Conservation (phyloP, 2,888 invertebrate genomes). For the Gortyna flavago region DNA sequence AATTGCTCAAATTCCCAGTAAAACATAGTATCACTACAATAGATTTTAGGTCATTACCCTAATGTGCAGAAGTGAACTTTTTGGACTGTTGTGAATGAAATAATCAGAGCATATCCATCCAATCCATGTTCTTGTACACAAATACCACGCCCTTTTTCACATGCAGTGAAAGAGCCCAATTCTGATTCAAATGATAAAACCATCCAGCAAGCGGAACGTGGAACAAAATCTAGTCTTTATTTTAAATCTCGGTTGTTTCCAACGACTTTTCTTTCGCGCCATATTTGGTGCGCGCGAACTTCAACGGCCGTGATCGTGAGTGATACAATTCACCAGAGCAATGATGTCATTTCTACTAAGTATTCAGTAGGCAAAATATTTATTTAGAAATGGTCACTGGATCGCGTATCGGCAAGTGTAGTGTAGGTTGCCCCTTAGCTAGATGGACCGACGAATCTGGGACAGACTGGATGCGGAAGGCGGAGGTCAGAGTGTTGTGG, state of each 20-base stretch:
- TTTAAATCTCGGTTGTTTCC: slow-evolving; percentile 25
- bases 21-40: slow-evolving; percentile 2
- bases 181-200: slow-evolving; percentile 37
- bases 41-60: background rate
- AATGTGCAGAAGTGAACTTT: slow-evolving; percentile 13
- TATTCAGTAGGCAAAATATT: slow-evolving; percentile 11
- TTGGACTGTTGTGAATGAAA: slow-evolving; percentile 17
- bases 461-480: background rate
- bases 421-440: background rate
- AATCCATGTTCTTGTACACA: slow-evolving; percentile 22
- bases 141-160: slow-evolving; percentile 32
- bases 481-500: background rate
- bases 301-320: slow-evolving; percentile 46
- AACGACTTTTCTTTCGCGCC: slow-evolving; percentile 67
- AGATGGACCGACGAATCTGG: background rate
- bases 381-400: background rate
- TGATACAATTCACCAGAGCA: slow-evolving; percentile 45
- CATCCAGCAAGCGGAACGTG: slow-evolving; percentile 21
- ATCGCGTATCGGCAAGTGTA: background rate
- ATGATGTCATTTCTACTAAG: slow-evolving; percentile 69
- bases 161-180: slow-evolving; percentile 14
- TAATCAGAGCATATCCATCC: slow-evolving; percentile 48
- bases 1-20: slow-evolving; percentile 9
- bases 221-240: slow-evolving; percentile 20
- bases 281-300: slow-evolving; percentile 62